phyloP scores from a whole-genome alignment of 2,888 invertebrate species.

The Drosophila prolongata region DNA sequence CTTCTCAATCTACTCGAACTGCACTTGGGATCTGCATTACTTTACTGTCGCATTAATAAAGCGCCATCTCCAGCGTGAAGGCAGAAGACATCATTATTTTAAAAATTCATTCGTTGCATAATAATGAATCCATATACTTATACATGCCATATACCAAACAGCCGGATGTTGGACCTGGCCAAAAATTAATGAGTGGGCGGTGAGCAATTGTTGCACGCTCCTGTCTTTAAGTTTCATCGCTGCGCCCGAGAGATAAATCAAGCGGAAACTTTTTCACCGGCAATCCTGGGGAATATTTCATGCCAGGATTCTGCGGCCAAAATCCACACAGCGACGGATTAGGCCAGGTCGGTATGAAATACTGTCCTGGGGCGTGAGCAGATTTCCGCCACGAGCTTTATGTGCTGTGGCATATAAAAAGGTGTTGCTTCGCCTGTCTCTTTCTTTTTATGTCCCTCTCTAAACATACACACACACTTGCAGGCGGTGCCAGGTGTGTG shows the following conservation, averaged over 20 bases:
- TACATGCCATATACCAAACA: constrained; percentile 15
- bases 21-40: constrained; percentile 28
- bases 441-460: constrained; percentile 66
- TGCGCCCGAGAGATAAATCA: constrained; percentile 58
- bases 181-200: constrained; percentile 64
- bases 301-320: constrained; percentile 61
- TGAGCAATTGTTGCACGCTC: constrained; percentile 16
- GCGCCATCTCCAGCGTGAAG: constrained; percentile 9
- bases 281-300: constrained; percentile 66
- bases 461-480: constrained; percentile 7
- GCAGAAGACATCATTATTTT: constrained; percentile 44
- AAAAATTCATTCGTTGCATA: constrained; percentile 34
- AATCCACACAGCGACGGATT: constrained; percentile 71
- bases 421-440: constrained; percentile 41
- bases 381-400: constrained; percentile 59
- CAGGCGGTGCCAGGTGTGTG: constrained; percentile 52
- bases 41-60: constrained; percentile 23
- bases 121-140: constrained; percentile 30
- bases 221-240: constrained; percentile 38
- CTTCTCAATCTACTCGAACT: constrained; percentile 22
- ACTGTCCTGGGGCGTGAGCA: constrained; percentile 72
- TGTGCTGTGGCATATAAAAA: constrained; percentile 53
- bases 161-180: constrained; percentile 17
- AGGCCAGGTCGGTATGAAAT: constrained; percentile 71
- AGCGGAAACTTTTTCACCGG: constrained; percentile 51